phyloP scores from a whole-genome alignment of 1,140 invertebrate species.

The Ganaspis sp. region DNA sequence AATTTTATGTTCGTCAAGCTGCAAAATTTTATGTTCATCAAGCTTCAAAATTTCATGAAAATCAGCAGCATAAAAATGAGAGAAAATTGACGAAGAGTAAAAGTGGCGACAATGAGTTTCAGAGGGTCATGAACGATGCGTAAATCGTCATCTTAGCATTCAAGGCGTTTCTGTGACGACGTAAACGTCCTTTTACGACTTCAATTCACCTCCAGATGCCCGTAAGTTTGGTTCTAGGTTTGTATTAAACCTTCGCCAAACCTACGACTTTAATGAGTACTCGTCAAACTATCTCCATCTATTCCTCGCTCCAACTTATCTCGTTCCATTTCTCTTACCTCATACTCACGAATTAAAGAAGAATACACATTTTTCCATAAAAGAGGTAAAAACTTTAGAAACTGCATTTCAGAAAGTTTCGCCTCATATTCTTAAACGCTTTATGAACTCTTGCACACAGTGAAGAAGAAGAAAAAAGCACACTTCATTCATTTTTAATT shows the following conservation, averaged over 20 bases:
- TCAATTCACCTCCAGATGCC: conserved; percentile 6
- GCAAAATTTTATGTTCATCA: too few relatives aligned
- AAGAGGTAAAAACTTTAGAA: conserved; percentile 16
- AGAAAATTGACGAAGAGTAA: neutral
- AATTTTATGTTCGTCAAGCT: too few relatives aligned
- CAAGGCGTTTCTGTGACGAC: neutral
- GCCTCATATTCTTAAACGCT: neutral
- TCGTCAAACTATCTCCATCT: conserved; percentile 23
- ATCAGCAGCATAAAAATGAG: too few relatives aligned
- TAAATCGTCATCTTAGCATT: conserved; percentile 10
- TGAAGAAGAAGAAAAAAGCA: neutral
- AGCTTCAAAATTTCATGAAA: too few relatives aligned
- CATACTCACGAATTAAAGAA: conserved; percentile 7
- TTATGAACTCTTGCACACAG: neutral
- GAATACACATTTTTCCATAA: conserved; percentile 15
- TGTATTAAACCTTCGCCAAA: conserved; percentile 17
- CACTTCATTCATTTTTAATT: conserved; percentile 16
- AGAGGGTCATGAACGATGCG: neutral
- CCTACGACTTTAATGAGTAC: conserved; percentile 8
- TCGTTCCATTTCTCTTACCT: conserved; percentile 6
- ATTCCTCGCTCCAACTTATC: conserved; percentile 21
- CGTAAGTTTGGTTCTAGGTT: neutral
- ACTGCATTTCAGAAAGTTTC: neutral
- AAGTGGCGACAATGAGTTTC: neutral
- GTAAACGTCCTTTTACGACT: conserved; percentile 2